phyloP scores from a whole-genome alignment of 2,113 vertebrate species.

The Miniopterus natalensis region DNA sequence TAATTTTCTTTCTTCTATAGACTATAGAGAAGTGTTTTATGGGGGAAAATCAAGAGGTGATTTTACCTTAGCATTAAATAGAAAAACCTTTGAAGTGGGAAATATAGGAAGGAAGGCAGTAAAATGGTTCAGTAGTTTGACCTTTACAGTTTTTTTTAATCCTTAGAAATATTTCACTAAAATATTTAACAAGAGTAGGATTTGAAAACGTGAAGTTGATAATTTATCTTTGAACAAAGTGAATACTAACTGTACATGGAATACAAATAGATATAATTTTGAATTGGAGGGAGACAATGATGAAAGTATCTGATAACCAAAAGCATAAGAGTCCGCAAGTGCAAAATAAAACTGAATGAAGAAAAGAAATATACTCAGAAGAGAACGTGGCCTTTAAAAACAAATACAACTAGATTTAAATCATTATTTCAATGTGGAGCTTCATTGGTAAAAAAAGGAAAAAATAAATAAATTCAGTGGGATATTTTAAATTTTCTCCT shows the following conservation, averaged over 20 bases:
- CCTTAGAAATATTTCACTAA: slow-evolving; percentile 62
- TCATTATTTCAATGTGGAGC: neutral
- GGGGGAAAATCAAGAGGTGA: neutral
- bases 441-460: neutral
- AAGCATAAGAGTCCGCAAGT: neutral
- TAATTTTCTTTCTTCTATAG: neutral
- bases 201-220: slow-evolving; percentile 37
- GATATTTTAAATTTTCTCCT: slow-evolving; percentile 1
- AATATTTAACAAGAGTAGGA: neutral
- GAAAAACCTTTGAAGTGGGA: neutral
- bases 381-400: neutral
- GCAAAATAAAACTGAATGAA: slow-evolving; percentile 17
- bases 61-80: neutral
- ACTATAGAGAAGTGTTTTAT: neutral
- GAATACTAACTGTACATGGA: neutral
- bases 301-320: slow-evolving; percentile 20
- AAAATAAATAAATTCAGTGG: neutral
- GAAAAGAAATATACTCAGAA: neutral
- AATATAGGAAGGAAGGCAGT: neutral
- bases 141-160: neutral
- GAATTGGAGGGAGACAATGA: neutral
- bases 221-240: slow-evolving; percentile 43
- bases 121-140: slow-evolving; percentile 37
- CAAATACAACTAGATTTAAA: neutral
- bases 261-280: neutral